phyloP scores from a whole-genome alignment of 2,888 invertebrate genomes.

The Leptopilina drosophilae region DNA sequence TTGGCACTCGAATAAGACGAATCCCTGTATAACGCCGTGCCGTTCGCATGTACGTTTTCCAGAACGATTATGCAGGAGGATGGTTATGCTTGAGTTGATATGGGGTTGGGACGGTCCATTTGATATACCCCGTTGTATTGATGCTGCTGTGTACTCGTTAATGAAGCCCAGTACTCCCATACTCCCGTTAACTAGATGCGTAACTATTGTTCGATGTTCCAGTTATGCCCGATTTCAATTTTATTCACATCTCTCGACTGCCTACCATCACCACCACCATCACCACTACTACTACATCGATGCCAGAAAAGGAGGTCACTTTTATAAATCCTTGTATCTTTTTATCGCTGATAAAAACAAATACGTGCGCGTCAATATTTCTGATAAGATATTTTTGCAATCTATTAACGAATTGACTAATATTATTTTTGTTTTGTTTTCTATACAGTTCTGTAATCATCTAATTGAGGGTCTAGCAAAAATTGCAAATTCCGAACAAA shows the following conservation, averaged over 20 bases:
- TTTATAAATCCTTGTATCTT: too few relatives aligned
- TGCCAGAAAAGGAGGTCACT: too few relatives aligned
- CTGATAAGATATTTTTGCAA: too few relatives aligned
- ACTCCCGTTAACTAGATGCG: constrained; percentile 2
- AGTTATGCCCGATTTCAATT: neutral
- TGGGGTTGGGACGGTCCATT: constrained; percentile 3
- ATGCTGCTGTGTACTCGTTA: neutral
- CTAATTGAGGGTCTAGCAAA: too few relatives aligned
- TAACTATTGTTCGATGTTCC: constrained; percentile 21
- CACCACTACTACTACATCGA: too few relatives aligned
- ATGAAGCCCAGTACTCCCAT: neutral
- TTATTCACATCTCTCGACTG: neutral
- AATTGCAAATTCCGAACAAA: too few relatives aligned
- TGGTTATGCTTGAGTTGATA: constrained; percentile 16
- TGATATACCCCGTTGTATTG: constrained; percentile 15
- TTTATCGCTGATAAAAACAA: too few relatives aligned
- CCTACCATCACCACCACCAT: neutral
- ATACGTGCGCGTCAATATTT: too few relatives aligned
- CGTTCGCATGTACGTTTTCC: constrained; percentile 10
- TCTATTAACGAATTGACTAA: too few relatives aligned
- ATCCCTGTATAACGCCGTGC: neutral
- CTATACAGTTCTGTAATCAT: too few relatives aligned
- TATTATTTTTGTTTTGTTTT: too few relatives aligned
- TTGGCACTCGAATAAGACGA: neutral
- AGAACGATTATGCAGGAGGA: constrained; percentile 13